Evolutionary conservation across 1,140 invertebrate genomes (phyloP), one percentile per base, ranked within the genome.

Genomic region (Vanessa tameamea): DNA sequence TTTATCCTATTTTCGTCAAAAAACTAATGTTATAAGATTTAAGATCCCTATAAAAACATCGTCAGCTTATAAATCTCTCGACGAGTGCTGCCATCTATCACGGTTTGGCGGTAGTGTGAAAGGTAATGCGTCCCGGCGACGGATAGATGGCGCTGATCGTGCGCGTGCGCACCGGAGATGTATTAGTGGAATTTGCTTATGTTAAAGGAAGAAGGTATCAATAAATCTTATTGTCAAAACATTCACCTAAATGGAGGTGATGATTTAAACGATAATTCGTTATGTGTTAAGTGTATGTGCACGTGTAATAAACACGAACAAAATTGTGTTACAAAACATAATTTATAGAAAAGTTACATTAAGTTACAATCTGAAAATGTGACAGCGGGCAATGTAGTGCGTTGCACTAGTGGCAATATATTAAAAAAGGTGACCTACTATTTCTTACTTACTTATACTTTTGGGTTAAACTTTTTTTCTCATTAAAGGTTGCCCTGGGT

Each of bases 71-170:
- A 85, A 89, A 87, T 91, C 87, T 79, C 48, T 90, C 82, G 72
- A 47, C 81, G 78, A 69, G 82, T 84, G 83, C 83, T 86, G 89
- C 86, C 89, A 90, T 90, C 89, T 91, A 87, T 90, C 85, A 82
- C 65, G 75, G 65, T 57, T 50, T 70, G 70, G 50, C 77, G 70
- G 75, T 77, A 87, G 83, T 83, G 77, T 76, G 80, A 82, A 81
- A 86, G 82, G 86, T 89, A 90, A 90, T 89, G 89, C 81, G 47
- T 59, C 26, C 69, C 76, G 86, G 47, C 82, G 87, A 91, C 69
- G 78, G 89, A 91, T 73, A 91, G 88, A 91, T 89, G 89, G 88
- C 86, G 86, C 59, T 83, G 63, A 72, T 72, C 69, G 75, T 72
- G 79, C 78, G 82, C 83, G 74, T 55, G 79, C 78, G 75, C 80